These are phyloP conservation scores for Gerris buenoi DNA, from an alignment of 1,140 invertebrate species.

Conservation along the genomic window DNA sequence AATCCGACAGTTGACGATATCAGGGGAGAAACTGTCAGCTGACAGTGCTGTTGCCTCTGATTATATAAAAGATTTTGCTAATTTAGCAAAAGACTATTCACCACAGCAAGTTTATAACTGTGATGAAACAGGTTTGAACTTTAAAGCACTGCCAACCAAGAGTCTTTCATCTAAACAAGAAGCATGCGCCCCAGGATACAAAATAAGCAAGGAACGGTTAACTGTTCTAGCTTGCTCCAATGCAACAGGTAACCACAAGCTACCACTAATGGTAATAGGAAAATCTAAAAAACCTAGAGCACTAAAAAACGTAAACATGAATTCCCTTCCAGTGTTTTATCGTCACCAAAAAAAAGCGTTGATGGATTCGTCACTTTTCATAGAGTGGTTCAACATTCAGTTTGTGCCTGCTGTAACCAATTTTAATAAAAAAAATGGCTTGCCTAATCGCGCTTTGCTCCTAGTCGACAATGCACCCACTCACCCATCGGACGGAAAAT, in stretches of 20 bases:
- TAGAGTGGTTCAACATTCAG: too few relatives aligned
- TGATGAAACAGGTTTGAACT: background rate
- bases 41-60: background rate
- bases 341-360: too few relatives aligned
- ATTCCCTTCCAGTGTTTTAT: too few relatives aligned
- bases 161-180: background rate
- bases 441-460: too few relatives aligned
- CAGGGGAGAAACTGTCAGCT: background rate
- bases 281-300: slow-evolving; percentile 1
- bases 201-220: background rate
- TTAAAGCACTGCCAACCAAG: background rate
- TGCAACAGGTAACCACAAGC: background rate
- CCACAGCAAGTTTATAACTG: background rate
- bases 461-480: too few relatives aligned
- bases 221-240: background rate
- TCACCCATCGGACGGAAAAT: too few relatives aligned
- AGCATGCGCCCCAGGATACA: background rate
- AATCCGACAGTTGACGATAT: background rate
- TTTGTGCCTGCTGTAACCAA: too few relatives aligned
- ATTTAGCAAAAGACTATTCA: background rate
- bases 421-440: too few relatives aligned
- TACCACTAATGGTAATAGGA: background rate
- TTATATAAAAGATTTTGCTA: background rate
- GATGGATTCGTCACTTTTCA: too few relatives aligned
- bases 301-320: background rate